Evolutionary conservation across 2,113 vertebrate genomes (phyloP), one percentile per base, ranked within the genome.

Genomic region (Leucopsar rothschildi): DNA sequence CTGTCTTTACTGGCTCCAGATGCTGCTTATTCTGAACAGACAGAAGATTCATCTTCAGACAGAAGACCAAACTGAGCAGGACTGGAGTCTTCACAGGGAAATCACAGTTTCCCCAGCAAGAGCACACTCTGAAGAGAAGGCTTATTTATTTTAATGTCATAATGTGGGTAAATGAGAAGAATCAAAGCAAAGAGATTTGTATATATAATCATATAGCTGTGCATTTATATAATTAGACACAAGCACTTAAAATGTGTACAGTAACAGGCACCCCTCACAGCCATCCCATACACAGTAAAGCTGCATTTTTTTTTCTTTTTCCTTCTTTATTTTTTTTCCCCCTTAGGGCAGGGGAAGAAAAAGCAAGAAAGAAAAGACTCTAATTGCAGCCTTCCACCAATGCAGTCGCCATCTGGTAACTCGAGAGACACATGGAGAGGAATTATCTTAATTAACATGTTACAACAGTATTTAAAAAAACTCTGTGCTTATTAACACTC

Each of bases 381-480:
- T 98, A 98, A 98, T 98, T 98, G 97, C 97, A 97, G 97, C 93
- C 89, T 97, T 97, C 91, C 87, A 97, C 95, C 92, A 97, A 94
- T 88, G 88, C 96, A 98, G 96, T 96, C 82, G 8, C 97, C 98
- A 98, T 97, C 97, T 98, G 98, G 96, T 98, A 97, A 97, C 93
- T 97, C 95, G 77, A 84, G 94, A 96, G 96, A 95, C 93, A 92
- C 95, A 96, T 68, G 96, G 96, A 97, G 97, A 85, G 60, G 82
- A 98, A 98, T 98, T 97, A 97, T 97, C 96, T 97, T 98, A 98
- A 98, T 98, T 97, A 98, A 98, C 96, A 97, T 91, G 96, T 97
- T 97, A 96, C 96, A 97, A 97, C 69, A 96, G 93, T 97, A 96
- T 92, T 93, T 94, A 44, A 96, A 97, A 95, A 93, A 96, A 53